phyloP scores from a whole-genome alignment of 2,113 vertebrate genomes.

The Empidonax alnorum region DNA sequence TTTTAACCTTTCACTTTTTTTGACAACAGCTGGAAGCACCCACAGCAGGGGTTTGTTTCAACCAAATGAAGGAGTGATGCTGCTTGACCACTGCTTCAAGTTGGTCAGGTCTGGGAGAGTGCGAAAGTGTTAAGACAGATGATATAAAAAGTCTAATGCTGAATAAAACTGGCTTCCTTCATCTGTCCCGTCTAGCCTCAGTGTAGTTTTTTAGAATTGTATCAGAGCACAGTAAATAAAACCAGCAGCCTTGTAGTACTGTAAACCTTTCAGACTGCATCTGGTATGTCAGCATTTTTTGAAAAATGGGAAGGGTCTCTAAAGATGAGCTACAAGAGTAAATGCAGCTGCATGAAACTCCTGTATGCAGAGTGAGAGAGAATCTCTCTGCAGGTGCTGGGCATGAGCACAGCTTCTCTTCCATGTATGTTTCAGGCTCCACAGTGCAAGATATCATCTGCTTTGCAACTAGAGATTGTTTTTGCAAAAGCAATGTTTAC shows the following conservation, averaged over 20 bases:
- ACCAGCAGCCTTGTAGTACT: not conserved
- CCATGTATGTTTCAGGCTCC: not conserved
- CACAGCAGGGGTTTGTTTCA: not conserved
- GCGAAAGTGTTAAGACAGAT: not conserved
- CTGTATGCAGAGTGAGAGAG: not conserved
- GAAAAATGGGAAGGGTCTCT: not conserved
- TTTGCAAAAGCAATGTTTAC: not conserved
- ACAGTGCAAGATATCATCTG: not conserved
- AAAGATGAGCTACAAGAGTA: not conserved
- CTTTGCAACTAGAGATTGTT: not conserved
- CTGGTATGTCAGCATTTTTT: not conserved
- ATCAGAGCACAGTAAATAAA: not conserved
- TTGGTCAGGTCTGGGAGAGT: not conserved
- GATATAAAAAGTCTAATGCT: not conserved
- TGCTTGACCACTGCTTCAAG: not conserved
- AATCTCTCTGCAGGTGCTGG: not conserved
- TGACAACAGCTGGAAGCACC: not conserved
- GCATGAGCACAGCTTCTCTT: not conserved
- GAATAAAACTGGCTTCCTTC: not conserved
- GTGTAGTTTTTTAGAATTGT: not conserved
- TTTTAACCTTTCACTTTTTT: not conserved
- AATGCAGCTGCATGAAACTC: not conserved
- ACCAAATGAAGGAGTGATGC: not conserved
- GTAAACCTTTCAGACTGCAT: not conserved
- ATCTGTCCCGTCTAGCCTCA: not conserved